A percentile compares a stretch with the other conserved stretches of the same genome.
phyloP scores from a whole-genome alignment of 2,797 vertebrate species.

The Periophthalmus magnuspinnatus region DNA sequence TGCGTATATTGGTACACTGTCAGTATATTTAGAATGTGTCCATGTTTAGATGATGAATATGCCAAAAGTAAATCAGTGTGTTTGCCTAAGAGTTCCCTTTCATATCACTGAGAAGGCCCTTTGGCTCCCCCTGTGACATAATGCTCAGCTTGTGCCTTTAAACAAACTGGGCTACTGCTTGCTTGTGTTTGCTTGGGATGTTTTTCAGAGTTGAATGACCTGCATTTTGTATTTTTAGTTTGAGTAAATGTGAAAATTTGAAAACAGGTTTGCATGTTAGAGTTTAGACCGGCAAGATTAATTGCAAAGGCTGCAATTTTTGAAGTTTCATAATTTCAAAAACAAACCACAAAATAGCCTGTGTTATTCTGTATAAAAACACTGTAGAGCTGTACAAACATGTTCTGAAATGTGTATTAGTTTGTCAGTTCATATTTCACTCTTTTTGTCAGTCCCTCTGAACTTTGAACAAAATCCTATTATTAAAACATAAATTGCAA shows the following conservation, averaged over 20 bases:
- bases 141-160: constrained; percentile 31
- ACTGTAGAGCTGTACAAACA: too few relatives aligned
- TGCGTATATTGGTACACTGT: constrained; percentile 32
- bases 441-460: too few relatives aligned
- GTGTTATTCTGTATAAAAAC: too few relatives aligned
- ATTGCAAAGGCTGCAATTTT: too few relatives aligned
- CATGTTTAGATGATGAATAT: constrained; percentile 33
- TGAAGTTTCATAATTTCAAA: too few relatives aligned
- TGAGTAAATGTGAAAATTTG: not conserved
- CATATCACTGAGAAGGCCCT: constrained; percentile 54
- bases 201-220: not conserved
- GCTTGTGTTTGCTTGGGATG: not conserved
- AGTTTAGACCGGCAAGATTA: too few relatives aligned
- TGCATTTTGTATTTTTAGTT: constrained; percentile 8
- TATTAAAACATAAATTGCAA: too few relatives aligned
- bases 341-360: too few relatives aligned
- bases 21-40: constrained; percentile 31
- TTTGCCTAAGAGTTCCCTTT: constrained; percentile 57
- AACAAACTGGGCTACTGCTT: constrained; percentile 17
- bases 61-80: constrained; percentile 38
- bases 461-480: too few relatives aligned
- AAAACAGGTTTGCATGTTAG: not conserved
- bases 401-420: too few relatives aligned
- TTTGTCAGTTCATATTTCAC: too few relatives aligned
- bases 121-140: constrained; percentile 50